Conservation (phyloP, 2,888 invertebrate species). For the Frankliniella intonsa region DNA sequence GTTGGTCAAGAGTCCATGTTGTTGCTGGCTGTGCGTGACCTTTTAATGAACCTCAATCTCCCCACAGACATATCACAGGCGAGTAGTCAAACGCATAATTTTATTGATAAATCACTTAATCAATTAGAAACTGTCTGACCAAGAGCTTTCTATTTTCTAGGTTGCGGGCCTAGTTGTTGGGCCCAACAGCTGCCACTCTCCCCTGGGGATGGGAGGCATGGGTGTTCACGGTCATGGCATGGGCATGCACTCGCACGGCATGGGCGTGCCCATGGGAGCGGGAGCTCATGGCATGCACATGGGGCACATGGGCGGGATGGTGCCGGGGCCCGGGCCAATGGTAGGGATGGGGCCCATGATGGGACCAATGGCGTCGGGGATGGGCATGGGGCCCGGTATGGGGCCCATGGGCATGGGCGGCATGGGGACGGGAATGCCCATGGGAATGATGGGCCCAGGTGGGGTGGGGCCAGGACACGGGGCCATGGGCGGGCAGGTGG, state of each 20-base stretch:
- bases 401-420: neutral
- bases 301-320: neutral
- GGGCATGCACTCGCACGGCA: neutral
- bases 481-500: neutral
- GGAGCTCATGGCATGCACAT: neutral
- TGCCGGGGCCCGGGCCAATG: neutral
- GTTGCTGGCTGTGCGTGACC: constrained; percentile 84
- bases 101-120: neutral
- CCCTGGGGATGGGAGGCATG: neutral
- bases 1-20: constrained; percentile 71
- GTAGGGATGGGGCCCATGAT: neutral
- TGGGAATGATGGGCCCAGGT: neutral
- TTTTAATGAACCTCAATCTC: constrained; percentile 75
- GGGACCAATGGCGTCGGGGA: neutral
- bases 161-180: neutral
- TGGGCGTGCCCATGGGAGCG: neutral
- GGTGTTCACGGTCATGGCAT: neutral
- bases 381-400: neutral
- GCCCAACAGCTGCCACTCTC: neutral
- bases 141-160: neutral
- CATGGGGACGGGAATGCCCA: neutral
- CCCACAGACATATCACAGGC: constrained; percentile 65
- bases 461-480: neutral
- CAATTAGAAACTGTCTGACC: neutral
- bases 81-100: neutral